These are phyloP conservation scores for Ciconia stormi DNA, from an alignment of 2,113 vertebrate genomes.

Conservation along the genomic window DNA sequence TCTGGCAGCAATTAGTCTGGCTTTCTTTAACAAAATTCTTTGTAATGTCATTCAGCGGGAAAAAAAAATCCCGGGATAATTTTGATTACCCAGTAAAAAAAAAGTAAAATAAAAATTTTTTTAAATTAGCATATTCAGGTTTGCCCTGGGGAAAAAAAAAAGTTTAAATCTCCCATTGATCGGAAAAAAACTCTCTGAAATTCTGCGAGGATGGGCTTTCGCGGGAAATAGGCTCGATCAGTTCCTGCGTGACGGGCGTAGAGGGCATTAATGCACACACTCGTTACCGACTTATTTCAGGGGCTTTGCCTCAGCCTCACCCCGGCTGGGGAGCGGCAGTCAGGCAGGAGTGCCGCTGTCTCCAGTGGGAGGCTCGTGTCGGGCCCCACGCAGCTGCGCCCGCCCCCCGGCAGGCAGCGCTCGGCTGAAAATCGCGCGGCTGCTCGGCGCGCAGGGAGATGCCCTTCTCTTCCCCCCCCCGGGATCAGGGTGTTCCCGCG, in stretches of 20 bases:
- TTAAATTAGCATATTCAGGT: conserved; percentile 22
- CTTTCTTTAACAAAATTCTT: conserved; percentile 82
- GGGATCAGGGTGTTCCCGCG: background rate
- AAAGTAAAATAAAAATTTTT: background rate
- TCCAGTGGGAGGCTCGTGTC: background rate
- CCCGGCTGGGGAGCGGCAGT: background rate
- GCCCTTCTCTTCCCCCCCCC: background rate
- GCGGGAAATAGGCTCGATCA: background rate
- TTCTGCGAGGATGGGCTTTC: conserved; percentile 7
- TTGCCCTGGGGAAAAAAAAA: background rate
- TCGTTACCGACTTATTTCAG: background rate
- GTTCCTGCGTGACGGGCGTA: background rate
- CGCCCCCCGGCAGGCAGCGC: background rate
- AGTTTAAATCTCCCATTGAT: conserved; percentile 40
- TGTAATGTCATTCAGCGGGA: conserved; percentile 76
- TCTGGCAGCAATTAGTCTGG: conserved; percentile 82
- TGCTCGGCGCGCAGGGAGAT: background rate
- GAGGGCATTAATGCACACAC: background rate
- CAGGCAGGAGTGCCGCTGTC: background rate
- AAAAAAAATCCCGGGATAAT: conserved; percentile 11
- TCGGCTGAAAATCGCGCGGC: background rate
- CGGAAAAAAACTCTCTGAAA: conserved; percentile 16
- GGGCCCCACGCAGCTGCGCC: conserved; percentile 3
- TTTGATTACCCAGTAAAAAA: conserved; percentile 38
- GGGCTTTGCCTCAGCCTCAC: conserved; percentile 4